Percentiles rank a stretch among this genome's conserved stretches.
Conservation (phyloP, 2,113 vertebrate genomes). For the Gallinago paraguaiae region DNA sequence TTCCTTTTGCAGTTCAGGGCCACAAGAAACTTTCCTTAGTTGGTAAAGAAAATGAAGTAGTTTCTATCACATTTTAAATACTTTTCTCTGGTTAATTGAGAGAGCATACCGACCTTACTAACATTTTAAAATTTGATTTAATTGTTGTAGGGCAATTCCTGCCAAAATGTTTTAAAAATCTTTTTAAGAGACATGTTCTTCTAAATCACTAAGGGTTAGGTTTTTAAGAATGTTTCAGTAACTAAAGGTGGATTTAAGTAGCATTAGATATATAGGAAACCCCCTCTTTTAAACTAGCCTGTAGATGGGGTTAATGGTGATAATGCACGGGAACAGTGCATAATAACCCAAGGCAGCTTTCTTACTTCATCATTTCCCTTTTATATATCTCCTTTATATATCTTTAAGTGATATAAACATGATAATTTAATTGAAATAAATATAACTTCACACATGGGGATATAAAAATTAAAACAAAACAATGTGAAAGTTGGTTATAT, state of each 20-base stretch:
- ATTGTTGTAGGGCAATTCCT: background rate
- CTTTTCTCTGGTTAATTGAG: background rate
- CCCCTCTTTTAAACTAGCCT: background rate
- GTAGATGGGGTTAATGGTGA: background rate
- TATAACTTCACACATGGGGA: background rate
- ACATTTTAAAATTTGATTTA: background rate
- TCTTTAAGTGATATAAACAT: background rate
- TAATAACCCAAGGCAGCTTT: background rate
- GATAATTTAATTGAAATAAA: background rate
- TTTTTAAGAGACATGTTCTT: background rate
- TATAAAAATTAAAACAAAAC: background rate
- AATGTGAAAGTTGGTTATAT: background rate
- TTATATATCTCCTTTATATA: background rate
- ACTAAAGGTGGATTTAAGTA: background rate
- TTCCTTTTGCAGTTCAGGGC: background rate
- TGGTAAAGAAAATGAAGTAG: background rate
- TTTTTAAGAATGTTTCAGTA: background rate
- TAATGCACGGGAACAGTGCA: background rate
- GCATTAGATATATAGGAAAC: background rate
- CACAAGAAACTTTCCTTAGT: background rate
- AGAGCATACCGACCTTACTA: background rate
- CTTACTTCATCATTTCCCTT: background rate
- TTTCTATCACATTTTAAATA: background rate
- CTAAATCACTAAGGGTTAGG: background rate
- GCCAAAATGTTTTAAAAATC: background rate